Conservation (phyloP, 2,888 invertebrate genomes). For the Lypha dubia region DNA sequence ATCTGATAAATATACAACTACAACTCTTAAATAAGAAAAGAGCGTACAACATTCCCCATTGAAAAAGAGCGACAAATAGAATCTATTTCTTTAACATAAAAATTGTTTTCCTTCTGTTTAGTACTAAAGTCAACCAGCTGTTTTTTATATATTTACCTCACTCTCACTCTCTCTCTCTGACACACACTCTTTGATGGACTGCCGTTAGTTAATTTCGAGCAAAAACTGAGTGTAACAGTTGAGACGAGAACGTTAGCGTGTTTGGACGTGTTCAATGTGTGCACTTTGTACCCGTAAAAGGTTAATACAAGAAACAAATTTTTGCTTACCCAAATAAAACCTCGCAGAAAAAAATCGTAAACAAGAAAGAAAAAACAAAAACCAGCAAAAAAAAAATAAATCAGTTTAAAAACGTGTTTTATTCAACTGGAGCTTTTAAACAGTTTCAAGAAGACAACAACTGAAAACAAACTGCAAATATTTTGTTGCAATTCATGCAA, state of each 20-base stretch:
- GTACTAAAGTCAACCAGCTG: constrained; percentile 61
- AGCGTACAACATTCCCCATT: neutral
- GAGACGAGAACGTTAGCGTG: constrained; percentile 71
- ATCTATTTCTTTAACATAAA: constrained; percentile 38
- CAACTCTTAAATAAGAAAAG: constrained; percentile 21
- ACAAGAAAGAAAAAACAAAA: constrained; percentile 23
- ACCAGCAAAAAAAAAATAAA: constrained; percentile 28
- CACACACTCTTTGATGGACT: constrained; percentile 39
- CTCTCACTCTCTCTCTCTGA: constrained; percentile 64
- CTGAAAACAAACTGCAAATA: constrained; percentile 43
- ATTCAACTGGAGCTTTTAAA: constrained; percentile 40
- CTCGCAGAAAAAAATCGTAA: constrained; percentile 57
- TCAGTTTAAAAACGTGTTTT: constrained; percentile 62
- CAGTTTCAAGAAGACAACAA: constrained; percentile 41
- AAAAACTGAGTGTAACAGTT: constrained; percentile 70
- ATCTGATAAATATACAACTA: constrained; percentile 55
- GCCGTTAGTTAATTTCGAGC: constrained; percentile 45
- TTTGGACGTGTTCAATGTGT: constrained; percentile 71
- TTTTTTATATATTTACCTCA: constrained; percentile 47
- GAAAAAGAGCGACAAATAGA: constrained; percentile 11
- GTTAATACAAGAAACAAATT: constrained; percentile 11
- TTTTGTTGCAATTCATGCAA: constrained; percentile 20
- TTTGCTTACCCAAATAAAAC: constrained; percentile 34
- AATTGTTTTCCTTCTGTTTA: constrained; percentile 36
- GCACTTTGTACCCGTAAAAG: constrained; percentile 15